Percentiles rank a stretch among this genome's conserved stretches.
Conservation (phyloP, 2,888 invertebrate species). For the Busseola fusca region DNA sequence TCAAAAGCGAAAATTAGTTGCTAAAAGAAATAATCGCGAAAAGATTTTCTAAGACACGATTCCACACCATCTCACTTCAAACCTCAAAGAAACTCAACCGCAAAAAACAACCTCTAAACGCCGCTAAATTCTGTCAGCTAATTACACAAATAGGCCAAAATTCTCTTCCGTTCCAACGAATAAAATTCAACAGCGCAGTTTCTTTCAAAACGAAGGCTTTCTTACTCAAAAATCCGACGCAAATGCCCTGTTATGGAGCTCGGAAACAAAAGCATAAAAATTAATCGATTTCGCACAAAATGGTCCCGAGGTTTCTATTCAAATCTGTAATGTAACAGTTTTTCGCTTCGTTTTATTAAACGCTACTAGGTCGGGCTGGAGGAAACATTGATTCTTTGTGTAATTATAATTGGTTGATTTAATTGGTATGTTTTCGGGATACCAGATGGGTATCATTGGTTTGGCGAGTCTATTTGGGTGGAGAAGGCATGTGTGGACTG, state of each 20-base stretch:
- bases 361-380: constrained; percentile 28
- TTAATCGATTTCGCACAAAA: constrained; percentile 56
- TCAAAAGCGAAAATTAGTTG: neutral
- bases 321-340: constrained; percentile 49
- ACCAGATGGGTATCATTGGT: constrained; percentile 1
- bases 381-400: constrained; percentile 47
- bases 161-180: constrained; percentile 46
- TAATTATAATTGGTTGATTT: constrained; percentile 32
- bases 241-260: constrained; percentile 52
- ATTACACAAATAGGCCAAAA: constrained; percentile 53
- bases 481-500: neutral
- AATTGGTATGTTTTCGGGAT: constrained; percentile 36
- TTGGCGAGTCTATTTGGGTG: neutral
- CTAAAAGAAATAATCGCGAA: constrained; percentile 14
- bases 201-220: constrained; percentile 54
- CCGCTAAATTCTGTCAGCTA: constrained; percentile 52
- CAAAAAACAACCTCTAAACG: constrained; percentile 40
- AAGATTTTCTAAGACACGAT: constrained; percentile 31
- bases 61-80: constrained; percentile 34
- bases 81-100: constrained; percentile 20
- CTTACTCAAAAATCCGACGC: constrained; percentile 54
- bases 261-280: constrained; percentile 60
- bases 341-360: constrained; percentile 50
- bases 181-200: constrained; percentile 56
- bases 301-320: constrained; percentile 34